Conservation (phyloP, 2,888 invertebrate genomes). For the Lymantria monacha region DNA sequence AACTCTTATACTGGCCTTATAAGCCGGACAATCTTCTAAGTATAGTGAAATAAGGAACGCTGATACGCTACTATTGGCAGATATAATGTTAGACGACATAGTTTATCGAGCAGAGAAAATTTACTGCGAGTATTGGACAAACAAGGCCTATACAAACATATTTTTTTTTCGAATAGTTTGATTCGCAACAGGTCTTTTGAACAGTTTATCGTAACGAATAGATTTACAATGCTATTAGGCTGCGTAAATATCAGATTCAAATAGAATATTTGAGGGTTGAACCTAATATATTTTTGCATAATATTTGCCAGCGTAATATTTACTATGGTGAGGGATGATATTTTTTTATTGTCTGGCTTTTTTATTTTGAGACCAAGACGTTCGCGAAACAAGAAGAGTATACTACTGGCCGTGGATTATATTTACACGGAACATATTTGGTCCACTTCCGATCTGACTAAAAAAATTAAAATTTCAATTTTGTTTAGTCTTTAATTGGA, state of each 20-base stretch:
- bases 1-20: conserved; percentile 11
- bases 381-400: too few species aligned
- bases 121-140: conserved; percentile 12
- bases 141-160: conserved; percentile 21
- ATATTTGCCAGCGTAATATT: too few species aligned
- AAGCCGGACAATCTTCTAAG: conserved; percentile 21
- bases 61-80: conserved; percentile 3
- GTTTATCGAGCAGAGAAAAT: conserved; percentile 10
- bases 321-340: too few species aligned
- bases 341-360: too few species aligned
- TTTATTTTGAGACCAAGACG: too few species aligned
- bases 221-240: conserved; percentile 11
- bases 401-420: too few species aligned
- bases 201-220: conserved; percentile 12
- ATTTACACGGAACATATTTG: too few species aligned
- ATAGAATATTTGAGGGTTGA: neutral
- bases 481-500: too few species aligned
- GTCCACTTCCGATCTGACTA: too few species aligned
- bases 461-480: too few species aligned
- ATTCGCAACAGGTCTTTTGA: conserved; percentile 19
- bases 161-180: conserved; percentile 18
- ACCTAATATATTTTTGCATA: too few species aligned
- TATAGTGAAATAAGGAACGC: conserved; percentile 11
- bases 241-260: neutral
- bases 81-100: conserved; percentile 13